Conservation (phyloP, 2,888 invertebrate species). For the Caenorhabditis angaria region DNA sequence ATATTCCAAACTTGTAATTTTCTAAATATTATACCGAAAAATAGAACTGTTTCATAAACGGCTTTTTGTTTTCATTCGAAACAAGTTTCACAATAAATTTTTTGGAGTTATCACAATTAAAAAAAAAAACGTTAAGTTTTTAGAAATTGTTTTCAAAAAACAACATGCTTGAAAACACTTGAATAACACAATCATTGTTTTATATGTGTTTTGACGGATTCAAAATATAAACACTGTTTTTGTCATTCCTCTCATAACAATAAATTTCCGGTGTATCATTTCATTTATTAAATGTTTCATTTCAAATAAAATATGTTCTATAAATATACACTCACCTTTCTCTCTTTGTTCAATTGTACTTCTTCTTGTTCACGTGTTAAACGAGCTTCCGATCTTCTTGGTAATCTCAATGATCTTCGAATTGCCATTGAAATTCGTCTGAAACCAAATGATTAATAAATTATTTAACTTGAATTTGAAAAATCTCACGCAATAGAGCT, state of each 20-base stretch:
- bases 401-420: conserved; percentile 56
- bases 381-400: conserved; percentile 17
- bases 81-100: too few species aligned
- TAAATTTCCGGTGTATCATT: too few species aligned
- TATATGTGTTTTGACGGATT: too few species aligned
- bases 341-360: background rate
- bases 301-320: background rate
- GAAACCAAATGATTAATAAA: conserved; percentile 3
- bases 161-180: too few species aligned
- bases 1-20: background rate
- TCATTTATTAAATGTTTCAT: background rate
- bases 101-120: too few species aligned
- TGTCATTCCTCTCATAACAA: too few species aligned
- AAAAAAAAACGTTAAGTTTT: too few species aligned
- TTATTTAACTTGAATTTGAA: background rate
- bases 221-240: too few species aligned
- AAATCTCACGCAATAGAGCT: conserved; percentile 36
- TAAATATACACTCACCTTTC: background rate
- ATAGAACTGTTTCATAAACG: too few species aligned
- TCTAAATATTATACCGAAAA: background rate
- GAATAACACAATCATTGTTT: too few species aligned
- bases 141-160: too few species aligned
- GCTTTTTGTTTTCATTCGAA: background rate
- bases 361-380: conserved; percentile 8
- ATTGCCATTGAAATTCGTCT: conserved; percentile 59